Evolutionary conservation across 92 coral and sea anemone species (phyloP), one percentile per base, ranked within the genome.

Genomic region (Heteractis magnifica): DNA sequence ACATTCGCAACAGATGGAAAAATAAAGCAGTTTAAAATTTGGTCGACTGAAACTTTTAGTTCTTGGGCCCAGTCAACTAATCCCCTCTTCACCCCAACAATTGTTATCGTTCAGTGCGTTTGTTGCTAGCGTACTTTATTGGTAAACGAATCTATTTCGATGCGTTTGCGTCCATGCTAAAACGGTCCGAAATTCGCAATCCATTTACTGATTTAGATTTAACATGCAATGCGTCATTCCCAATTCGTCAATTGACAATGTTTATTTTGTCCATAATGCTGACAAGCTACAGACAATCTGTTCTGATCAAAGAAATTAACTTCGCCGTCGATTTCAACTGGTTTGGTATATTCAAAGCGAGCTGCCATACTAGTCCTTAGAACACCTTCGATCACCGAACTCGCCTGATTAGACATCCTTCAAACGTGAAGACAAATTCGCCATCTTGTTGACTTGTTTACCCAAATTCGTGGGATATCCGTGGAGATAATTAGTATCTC

Each of bases 21-120:
- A 62, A 62, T 62, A 62, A 62, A 62, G 70, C 70, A 62, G 70
- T 62, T 62, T 62, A 62, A 62, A n/a, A 62, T 62, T 62, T 18
- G 44, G 44, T 34, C 44, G 44, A 34, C 44, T 34, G 44, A 2
- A 34, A 34, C 44, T 34, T 34, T 34, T 2, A 34, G 44, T 34
- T 34, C 3, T 34, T 34, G 44, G 44, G 44, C 44, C 1, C 44
- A 34, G 34, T 26, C 44, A 34, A 34, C 44, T 34, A 34, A 34
- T 34, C 44, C 44, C 3, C 44, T 0, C 44, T 34, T 34, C 44
- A 34, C 44, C 44, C 44, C 44, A 34, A 34, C 44, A 34, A 34
- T 34, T 34, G 44, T 1, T 34, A 34, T 34, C 3, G 44, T 34
- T 34, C 44, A 34, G 2, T 34, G 44, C 1, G 44, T 34, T 34